A percentile compares a stretch with the other conserved stretches of the same genome.
Conservation (phyloP, 2,113 vertebrate species). For the Coptodon bakossiorum region DNA sequence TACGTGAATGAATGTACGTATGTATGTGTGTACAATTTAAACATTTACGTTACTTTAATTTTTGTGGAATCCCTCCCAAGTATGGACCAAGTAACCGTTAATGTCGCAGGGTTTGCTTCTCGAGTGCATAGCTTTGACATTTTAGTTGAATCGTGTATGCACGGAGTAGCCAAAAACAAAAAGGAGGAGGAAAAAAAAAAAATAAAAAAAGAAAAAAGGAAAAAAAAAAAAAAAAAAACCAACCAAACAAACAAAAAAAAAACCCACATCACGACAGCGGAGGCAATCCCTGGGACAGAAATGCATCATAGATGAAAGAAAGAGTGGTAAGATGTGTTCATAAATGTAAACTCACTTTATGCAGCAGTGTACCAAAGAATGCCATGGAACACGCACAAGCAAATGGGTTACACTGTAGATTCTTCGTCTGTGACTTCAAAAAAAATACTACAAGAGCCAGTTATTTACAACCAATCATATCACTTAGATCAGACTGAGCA, state of each 20-base stretch:
- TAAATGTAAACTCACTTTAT: background rate
- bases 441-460: background rate
- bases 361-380: background rate
- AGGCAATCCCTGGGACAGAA: background rate
- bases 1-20: constrained; percentile 46
- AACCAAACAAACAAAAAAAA: too few species aligned
- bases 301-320: background rate
- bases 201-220: constrained; percentile 19
- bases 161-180: constrained; percentile 81
- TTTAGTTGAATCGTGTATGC: constrained; percentile 80
- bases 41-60: constrained; percentile 56
- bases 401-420: background rate
- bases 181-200: constrained; percentile 19
- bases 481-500: background rate
- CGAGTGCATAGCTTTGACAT: constrained; percentile 82
- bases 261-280: background rate
- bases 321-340: background rate
- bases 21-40: constrained; percentile 60
- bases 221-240: constrained; percentile 43
- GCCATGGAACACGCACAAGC: background rate
- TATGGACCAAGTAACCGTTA: constrained; percentile 72
- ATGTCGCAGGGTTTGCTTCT: constrained; percentile 73
- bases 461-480: background rate
- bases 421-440: background rate
- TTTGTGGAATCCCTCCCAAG: constrained; percentile 66